Evolutionary conservation across 2,113 vertebrate species (phyloP), one percentile per base, ranked within the genome.

Genomic region (Caloenas nicobarica): DNA sequence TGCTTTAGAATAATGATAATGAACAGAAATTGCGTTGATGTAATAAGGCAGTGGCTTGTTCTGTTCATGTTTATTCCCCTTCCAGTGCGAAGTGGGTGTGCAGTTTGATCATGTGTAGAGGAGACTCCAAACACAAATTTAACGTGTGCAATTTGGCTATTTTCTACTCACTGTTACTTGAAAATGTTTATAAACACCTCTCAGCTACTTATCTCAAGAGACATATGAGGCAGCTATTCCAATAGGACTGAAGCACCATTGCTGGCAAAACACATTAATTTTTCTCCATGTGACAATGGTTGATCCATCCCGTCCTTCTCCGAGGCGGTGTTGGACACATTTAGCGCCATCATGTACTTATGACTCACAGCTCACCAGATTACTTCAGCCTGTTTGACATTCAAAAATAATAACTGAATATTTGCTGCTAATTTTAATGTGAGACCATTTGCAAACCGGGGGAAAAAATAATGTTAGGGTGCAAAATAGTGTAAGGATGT

Each of bases 361-460:
- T 93, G 96, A 95, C 66, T 95, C 96, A 93, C 77, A 71, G 83
- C 62, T 82, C 89, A 28, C 54, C 19, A 40, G 50, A 92, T 93
- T 95, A 72, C 40, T 95, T 94, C 93, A 86, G 91, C 91, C 70
- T 82, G 22, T 42, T 80, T 66, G 91, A 36, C 29, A 50, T 29
- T 86, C 58, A 83, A 33, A 78, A 93, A 65, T 40, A 78, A 54
- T 42, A 64, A 40, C 46, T n/a, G 42, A 29, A 14, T 51, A 23
- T 74, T 79, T 95, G 46, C 46, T n/a, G 11, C 81, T 28, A 66
- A 74, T 46, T 46, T 64, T 57, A 56, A 62, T 11, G 44, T 19
- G 66, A 93, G 48, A 64, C 25, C 6, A 2, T 19, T 78, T 68
- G 12, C 4, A 13, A 60, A 51, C 36, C 36, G 10, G 44, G 33